phyloP scores from a whole-genome alignment of 2,888 invertebrate species.

The Chymomyza amoena region DNA sequence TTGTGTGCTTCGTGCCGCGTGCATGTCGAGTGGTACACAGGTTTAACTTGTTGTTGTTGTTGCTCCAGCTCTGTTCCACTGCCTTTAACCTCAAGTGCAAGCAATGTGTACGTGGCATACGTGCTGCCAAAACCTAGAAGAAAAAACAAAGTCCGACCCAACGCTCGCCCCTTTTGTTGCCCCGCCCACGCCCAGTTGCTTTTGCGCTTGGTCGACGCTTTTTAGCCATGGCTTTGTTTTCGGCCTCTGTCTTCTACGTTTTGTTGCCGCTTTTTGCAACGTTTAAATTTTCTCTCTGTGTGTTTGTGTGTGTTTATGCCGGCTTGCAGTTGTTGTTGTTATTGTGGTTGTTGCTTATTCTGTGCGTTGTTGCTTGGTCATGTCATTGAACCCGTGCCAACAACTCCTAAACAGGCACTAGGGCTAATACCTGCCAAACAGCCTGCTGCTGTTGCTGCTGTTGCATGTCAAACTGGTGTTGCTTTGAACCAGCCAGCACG shows the following conservation, averaged over 20 bases:
- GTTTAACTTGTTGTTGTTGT: constrained; percentile 26
- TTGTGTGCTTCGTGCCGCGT: constrained; percentile 12
- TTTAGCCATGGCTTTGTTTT: constrained; percentile 65
- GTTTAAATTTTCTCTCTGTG: constrained; percentile 56
- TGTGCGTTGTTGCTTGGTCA: constrained; percentile 31
- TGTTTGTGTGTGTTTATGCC: constrained; percentile 51
- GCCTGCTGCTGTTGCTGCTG: not conserved
- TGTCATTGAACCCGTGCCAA: constrained; percentile 60
- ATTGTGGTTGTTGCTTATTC: constrained; percentile 53
- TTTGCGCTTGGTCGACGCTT: constrained; percentile 31
- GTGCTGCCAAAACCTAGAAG: constrained; percentile 11
- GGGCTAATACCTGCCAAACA: constrained; percentile 30
- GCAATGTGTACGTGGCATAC: constrained; percentile 32
- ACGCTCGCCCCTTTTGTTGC: not conserved
- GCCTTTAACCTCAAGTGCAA: constrained; percentile 56
- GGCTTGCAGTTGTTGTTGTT: constrained; percentile 34
- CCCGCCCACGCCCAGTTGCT: not conserved
- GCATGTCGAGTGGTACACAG: constrained; percentile 44
- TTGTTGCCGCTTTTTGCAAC: constrained; percentile 60
- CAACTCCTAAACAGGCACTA: not conserved
- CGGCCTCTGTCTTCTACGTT: constrained; percentile 45
- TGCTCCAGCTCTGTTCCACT: constrained; percentile 19
- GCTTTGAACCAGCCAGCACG: not conserved
- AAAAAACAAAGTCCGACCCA: not conserved
- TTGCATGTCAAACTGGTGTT: not conserved